Percentiles rank a stretch among this genome's conserved stretches.
Conservation (phyloP, 2,888 invertebrate genomes). For the Endotricha flammealis region DNA sequence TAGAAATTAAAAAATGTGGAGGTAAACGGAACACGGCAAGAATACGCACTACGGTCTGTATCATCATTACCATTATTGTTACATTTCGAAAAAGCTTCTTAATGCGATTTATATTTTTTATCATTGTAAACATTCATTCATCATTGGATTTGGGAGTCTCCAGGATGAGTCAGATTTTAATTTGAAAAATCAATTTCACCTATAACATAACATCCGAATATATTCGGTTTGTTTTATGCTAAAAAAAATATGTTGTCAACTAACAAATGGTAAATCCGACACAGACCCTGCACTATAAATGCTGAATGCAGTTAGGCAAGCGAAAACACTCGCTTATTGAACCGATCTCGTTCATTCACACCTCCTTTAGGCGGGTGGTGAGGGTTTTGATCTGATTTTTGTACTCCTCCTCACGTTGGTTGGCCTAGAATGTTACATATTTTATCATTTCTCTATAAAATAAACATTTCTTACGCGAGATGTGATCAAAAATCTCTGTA, state of each 20-base stretch:
- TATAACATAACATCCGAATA: no score
- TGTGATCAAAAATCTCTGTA: no score
- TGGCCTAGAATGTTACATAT: conserved; percentile 84
- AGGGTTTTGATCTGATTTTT: conserved; percentile 99
- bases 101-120: no score
- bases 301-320: conserved; percentile 69
- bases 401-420: conserved; percentile 99
- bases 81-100: no score
- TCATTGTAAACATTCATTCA: no score
- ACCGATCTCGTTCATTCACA: conserved; percentile 76
- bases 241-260: no score
- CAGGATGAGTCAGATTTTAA: no score
- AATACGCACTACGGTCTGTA: conserved; percentile 46
- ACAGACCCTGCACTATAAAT: conserved; percentile 39
- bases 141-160: no score
- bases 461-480: conserved; percentile 15
- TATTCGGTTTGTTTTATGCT: no score
- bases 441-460: conserved; percentile 33
- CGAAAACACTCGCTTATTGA: conserved; percentile 56
- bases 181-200: no score
- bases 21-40: conserved; percentile 41
- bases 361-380: conserved; percentile 99
- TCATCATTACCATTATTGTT: conserved; percentile 45
- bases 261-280: conserved; percentile 40
- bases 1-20: conserved; percentile 34